Conservation (phyloP, 2,888 invertebrate genomes). For the Cheilosia pagana region DNA sequence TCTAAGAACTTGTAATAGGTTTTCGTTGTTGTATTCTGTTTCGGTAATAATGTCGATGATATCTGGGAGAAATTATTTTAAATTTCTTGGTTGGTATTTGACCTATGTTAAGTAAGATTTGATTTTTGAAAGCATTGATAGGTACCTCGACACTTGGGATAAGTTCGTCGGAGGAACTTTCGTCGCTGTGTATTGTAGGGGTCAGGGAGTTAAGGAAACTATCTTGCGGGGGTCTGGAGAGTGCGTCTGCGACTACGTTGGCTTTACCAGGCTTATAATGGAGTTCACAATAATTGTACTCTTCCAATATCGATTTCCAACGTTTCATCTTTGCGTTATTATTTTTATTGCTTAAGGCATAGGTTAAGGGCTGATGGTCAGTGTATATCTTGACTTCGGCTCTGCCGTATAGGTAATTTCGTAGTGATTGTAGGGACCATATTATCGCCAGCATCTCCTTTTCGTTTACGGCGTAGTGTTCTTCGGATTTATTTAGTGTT, state of each 20-base stretch:
- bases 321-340: background rate
- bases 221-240: background rate
- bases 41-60: background rate
- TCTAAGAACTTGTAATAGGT: background rate
- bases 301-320: background rate
- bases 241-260: background rate
- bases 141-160: background rate
- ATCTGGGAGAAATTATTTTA: background rate
- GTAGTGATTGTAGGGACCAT: too few relatives aligned
- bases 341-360: background rate
- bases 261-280: background rate
- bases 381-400: background rate
- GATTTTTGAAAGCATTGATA: background rate
- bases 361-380: background rate
- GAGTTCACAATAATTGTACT: background rate
- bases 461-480: background rate
- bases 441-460: background rate
- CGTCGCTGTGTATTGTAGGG: background rate
- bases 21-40: too few relatives aligned
- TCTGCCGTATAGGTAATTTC: background rate
- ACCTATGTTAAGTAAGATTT: background rate
- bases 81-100: background rate
- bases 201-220: background rate
- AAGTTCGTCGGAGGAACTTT: background rate
- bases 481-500: background rate